Percentiles rank a stretch among this genome's conserved stretches.
Conservation (phyloP, 2,113 vertebrate species). For the Myrmophylax atrothorax region DNA sequence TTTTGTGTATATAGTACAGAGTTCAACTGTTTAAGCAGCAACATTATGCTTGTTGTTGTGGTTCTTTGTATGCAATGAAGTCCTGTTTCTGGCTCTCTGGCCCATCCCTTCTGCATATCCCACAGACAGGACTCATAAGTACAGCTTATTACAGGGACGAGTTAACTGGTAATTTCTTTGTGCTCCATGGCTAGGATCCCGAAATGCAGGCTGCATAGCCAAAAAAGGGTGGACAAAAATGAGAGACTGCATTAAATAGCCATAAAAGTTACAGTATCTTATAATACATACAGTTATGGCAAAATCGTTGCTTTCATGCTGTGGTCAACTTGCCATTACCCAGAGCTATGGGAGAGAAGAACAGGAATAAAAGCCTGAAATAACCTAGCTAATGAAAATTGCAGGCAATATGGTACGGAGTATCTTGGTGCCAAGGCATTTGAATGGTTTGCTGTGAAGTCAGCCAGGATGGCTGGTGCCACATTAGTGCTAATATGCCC, state of each 20-base stretch:
- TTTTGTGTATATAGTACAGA: not conserved
- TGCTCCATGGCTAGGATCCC: not conserved
- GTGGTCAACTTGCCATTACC: conserved; percentile 1
- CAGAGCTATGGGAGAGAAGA: not conserved
- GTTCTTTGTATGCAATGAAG: not conserved
- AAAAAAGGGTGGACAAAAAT: conserved; percentile 15
- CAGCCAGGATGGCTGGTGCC: conserved; percentile 29
- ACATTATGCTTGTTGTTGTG: not conserved
- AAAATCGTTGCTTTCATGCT: conserved; percentile 34
- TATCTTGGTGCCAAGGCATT: conserved; percentile 27
- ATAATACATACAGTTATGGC: conserved; percentile 3
- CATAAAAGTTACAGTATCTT: not conserved
- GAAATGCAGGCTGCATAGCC: conserved; percentile 22
- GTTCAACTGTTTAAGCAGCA: not conserved
- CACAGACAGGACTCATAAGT: conserved; percentile 13
- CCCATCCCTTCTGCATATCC: conserved; percentile 29
- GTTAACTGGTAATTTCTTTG: conserved; percentile 36
- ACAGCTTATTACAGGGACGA: not conserved
- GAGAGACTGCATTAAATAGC: conserved; percentile 20
- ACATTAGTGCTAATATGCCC: not conserved
- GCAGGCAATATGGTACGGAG: not conserved
- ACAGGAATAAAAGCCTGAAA: conserved; percentile 9
- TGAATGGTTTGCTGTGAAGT: conserved; percentile 30
- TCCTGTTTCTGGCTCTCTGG: conserved; percentile 54
- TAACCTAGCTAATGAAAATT: conserved; percentile 39